These are phyloP conservation scores for Pogoniulus pusillus DNA, from an alignment of 2,797 vertebrate genomes.

Conservation along the genomic window DNA sequence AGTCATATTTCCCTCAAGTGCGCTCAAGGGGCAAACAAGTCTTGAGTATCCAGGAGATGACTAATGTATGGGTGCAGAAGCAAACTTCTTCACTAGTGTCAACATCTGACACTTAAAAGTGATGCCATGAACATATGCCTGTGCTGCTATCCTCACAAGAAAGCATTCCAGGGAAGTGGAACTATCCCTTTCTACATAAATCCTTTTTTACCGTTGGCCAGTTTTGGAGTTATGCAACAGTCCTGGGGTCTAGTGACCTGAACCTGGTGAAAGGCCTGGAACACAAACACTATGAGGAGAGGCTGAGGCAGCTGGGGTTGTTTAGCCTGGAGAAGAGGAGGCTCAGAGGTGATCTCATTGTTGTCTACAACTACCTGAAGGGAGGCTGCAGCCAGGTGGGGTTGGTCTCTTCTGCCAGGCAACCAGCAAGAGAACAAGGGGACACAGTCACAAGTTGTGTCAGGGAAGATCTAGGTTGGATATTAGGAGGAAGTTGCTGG, in stretches of 20 bases:
- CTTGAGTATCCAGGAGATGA: conserved; percentile 10
- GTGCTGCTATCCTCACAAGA: background rate
- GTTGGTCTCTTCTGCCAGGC: too few relatives aligned
- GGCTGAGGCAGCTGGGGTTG: too few relatives aligned
- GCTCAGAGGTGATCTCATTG: too few relatives aligned
- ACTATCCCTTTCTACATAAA: background rate
- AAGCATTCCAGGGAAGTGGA: background rate
- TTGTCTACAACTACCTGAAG: too few relatives aligned
- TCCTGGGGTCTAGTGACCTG: background rate
- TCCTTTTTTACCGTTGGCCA: background rate
- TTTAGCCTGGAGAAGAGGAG: too few relatives aligned
- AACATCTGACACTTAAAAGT: background rate
- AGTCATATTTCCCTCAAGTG: conserved; percentile 36
- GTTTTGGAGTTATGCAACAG: background rate
- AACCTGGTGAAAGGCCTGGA: too few relatives aligned
- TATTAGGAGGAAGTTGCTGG: too few relatives aligned
- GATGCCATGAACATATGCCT: background rate
- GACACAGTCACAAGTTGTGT: too few relatives aligned
- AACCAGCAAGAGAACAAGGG: too few relatives aligned
- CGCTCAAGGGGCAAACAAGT: background rate
- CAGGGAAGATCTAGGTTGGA: too few relatives aligned
- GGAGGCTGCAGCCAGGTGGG: too few relatives aligned
- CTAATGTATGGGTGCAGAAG: background rate
- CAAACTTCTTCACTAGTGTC: background rate
- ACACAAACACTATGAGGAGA: too few relatives aligned